Conservation (phyloP, 2,113 vertebrate species). For the Pholis gunnellus region DNA sequence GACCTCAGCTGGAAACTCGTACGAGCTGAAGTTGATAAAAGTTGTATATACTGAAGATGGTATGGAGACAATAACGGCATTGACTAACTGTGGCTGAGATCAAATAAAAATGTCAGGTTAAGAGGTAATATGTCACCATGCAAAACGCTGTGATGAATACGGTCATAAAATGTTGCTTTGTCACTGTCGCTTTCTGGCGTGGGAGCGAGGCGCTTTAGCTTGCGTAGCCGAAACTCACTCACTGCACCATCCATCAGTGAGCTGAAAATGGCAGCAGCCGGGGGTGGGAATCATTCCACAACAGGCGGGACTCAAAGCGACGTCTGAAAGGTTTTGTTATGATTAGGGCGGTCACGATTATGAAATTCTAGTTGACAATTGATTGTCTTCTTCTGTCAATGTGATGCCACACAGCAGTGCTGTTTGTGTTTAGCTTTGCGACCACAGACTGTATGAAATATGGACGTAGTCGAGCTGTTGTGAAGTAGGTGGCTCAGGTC, state of each 20-base stretch:
- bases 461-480: not conserved
- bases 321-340: not conserved
- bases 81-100: conserved; percentile 10
- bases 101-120: not conserved
- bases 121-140: conserved; percentile 26
- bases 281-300: conserved; percentile 2
- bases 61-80: not conserved
- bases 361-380: not conserved
- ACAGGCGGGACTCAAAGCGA: not conserved
- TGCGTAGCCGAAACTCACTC: conserved; percentile 31
- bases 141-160: conserved; percentile 51
- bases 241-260: conserved; percentile 48
- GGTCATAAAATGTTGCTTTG: conserved; percentile 32
- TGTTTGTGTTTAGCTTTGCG: not conserved
- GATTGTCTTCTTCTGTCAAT: not conserved
- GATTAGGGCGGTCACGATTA: not conserved
- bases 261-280: conserved; percentile 38
- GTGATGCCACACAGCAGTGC: not conserved
- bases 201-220: conserved; percentile 36
- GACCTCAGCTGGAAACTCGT: not conserved
- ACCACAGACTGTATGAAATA: not conserved
- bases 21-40: not conserved
- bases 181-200: conserved; percentile 24
- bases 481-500: no score
- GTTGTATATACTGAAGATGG: not conserved